These are phyloP conservation scores for Tetropium fuscum DNA, from an alignment of 2,888 invertebrate species.

Conservation along the genomic window DNA sequence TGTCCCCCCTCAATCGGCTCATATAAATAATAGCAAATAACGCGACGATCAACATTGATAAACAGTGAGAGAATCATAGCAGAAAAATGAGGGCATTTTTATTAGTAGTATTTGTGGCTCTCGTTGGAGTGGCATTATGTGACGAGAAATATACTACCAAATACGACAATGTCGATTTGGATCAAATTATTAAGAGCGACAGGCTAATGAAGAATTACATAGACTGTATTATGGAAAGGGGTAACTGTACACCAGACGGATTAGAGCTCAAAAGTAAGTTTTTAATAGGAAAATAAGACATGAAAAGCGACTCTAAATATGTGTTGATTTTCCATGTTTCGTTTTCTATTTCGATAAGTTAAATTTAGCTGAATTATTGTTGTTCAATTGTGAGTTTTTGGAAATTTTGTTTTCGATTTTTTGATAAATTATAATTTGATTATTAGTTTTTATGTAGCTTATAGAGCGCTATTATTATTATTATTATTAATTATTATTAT, in stretches of 20 bases:
- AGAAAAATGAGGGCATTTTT: slow-evolving; percentile 10
- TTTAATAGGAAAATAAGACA: too few relatives aligned
- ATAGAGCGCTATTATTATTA: too few relatives aligned
- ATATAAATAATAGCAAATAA: not conserved
- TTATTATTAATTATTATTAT: too few relatives aligned
- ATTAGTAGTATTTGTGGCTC: slow-evolving; percentile 9
- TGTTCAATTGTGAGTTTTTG: too few relatives aligned
- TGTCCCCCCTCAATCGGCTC: not conserved
- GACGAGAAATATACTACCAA: slow-evolving; percentile 70
- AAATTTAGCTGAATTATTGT: too few relatives aligned
- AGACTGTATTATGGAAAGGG: slow-evolving; percentile 73
- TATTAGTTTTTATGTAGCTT: too few relatives aligned
- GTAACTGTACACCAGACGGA: slow-evolving; percentile 77
- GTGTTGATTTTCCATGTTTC: too few relatives aligned
- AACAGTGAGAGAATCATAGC: too few relatives aligned
- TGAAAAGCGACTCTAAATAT: too few relatives aligned
- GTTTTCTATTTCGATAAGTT: too few relatives aligned
- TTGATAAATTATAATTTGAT: too few relatives aligned
- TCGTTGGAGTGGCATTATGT: slow-evolving; percentile 8
- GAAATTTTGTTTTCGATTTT: too few relatives aligned
- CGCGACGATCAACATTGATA: not conserved
- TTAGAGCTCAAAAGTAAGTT: slow-evolving; percentile 77
- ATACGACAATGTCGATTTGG: slow-evolving; percentile 77
- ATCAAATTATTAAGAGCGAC: slow-evolving; percentile 74
- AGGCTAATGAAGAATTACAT: slow-evolving; percentile 74